These are phyloP conservation scores for Xiphophorus couchianus DNA, from an alignment of 2,113 vertebrate species.

Conservation along the genomic window DNA sequence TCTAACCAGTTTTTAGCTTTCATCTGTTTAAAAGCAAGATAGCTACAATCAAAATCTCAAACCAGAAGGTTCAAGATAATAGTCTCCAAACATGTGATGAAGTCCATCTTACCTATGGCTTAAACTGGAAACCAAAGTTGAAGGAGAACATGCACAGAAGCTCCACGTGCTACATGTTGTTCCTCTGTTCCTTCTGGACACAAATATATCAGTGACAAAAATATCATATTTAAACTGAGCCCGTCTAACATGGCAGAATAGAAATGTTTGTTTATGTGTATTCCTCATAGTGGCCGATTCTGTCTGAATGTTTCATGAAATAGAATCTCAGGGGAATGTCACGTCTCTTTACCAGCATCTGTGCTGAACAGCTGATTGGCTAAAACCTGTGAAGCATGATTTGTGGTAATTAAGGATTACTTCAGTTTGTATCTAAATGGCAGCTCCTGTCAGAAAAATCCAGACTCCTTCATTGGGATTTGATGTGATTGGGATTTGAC, in stretches of 20 bases:
- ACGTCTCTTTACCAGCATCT: slow-evolving; percentile 51
- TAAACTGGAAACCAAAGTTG: not conserved
- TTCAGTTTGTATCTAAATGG: slow-evolving; percentile 29
- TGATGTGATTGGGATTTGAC: slow-evolving; percentile 29
- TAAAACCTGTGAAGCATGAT: slow-evolving; percentile 41
- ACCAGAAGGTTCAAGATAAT: too few species aligned
- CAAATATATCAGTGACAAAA: not conserved
- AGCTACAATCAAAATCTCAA: too few species aligned
- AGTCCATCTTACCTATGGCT: too few species aligned
- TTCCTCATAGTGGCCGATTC: slow-evolving; percentile 16
- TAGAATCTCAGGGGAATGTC: slow-evolving; percentile 56
- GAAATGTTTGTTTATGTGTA: slow-evolving; percentile 11
- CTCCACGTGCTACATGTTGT: not conserved
- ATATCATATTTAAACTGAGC: not conserved
- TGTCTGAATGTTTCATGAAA: slow-evolving; percentile 67
- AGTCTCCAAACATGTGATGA: too few species aligned
- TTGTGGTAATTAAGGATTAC: slow-evolving; percentile 55
- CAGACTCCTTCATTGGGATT: slow-evolving; percentile 28
- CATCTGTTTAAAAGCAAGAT: too few species aligned
- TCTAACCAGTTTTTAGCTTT: too few species aligned
- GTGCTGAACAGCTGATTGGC: slow-evolving; percentile 35
- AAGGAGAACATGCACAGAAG: not conserved
- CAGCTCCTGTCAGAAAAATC: not conserved
- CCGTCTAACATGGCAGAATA: not conserved
- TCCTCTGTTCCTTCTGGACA: not conserved